Conservation (phyloP, 2,113 vertebrate species). For the Lycocorax pyrrhopterus region DNA sequence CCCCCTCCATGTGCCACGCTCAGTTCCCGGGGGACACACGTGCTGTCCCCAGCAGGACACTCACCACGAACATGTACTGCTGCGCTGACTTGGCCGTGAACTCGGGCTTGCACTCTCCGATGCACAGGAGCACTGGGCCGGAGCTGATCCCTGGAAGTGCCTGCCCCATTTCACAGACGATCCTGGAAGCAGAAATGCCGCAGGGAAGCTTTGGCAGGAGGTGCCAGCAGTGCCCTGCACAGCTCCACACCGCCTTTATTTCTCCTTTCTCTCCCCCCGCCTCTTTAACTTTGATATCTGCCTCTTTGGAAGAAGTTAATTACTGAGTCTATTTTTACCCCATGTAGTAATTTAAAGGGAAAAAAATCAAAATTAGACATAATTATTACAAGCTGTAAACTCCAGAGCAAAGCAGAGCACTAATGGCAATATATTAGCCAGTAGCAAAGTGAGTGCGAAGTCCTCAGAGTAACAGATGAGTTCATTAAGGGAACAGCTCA, state of each 20-base stretch:
- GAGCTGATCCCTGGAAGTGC: constrained; percentile 77
- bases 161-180: constrained; percentile 94
- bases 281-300: constrained; percentile 33
- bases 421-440: constrained; percentile 70
- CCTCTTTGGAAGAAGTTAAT: constrained; percentile 60
- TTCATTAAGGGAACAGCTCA: constrained; percentile 63
- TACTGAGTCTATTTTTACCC: constrained; percentile 53
- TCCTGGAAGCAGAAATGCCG: constrained; percentile 73
- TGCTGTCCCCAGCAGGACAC: background rate
- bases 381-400: constrained; percentile 70
- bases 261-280: background rate
- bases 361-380: constrained; percentile 63
- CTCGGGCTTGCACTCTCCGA: constrained; percentile 92
- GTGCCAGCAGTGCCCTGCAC: background rate
- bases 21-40: accelerated
- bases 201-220: constrained; percentile 4
- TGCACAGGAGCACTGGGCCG: constrained; percentile 89
- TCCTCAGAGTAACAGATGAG: constrained; percentile 52
- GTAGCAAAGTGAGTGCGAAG: constrained; percentile 38
- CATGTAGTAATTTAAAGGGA: constrained; percentile 41
- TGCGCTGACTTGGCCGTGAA: constrained; percentile 88
- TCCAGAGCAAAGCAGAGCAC: constrained; percentile 56
- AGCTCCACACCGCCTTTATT: background rate
- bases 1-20: accelerated
- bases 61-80: constrained; percentile 92